These are phyloP conservation scores for Neoitamus cyanurus DNA, from an alignment of 2,888 invertebrate genomes.

Conservation along the genomic window DNA sequence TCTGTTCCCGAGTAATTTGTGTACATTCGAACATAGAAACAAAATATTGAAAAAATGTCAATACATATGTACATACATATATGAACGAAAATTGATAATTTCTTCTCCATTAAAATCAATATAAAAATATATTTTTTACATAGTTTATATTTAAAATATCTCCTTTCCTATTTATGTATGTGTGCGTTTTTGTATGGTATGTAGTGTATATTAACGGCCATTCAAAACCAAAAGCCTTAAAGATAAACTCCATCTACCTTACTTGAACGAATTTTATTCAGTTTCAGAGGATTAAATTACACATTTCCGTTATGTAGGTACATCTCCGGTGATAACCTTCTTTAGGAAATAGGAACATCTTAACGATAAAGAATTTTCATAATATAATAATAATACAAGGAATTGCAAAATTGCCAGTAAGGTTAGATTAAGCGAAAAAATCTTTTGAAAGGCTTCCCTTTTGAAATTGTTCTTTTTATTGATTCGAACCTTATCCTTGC, in stretches of 20 bases:
- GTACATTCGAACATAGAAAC: no score
- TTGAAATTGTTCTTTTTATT: conserved; percentile 37
- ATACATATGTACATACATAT: no score
- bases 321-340: neutral
- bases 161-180: no score
- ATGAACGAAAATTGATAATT: no score
- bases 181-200: no score
- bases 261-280: neutral
- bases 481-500: conserved; percentile 19
- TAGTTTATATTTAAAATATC: no score
- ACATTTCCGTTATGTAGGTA: neutral
- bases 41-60: no score
- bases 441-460: conserved; percentile 23
- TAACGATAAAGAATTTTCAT: neutral
- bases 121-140: no score
- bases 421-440: neutral
- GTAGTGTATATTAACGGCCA: no score
- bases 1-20: no score
- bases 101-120: no score
- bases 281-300: neutral
- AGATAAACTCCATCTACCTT: neutral
- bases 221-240: no score
- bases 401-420: neutral
- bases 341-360: neutral
- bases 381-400: neutral